Conservation (phyloP, 2,797 vertebrate species). For the Sparus aurata region DNA sequence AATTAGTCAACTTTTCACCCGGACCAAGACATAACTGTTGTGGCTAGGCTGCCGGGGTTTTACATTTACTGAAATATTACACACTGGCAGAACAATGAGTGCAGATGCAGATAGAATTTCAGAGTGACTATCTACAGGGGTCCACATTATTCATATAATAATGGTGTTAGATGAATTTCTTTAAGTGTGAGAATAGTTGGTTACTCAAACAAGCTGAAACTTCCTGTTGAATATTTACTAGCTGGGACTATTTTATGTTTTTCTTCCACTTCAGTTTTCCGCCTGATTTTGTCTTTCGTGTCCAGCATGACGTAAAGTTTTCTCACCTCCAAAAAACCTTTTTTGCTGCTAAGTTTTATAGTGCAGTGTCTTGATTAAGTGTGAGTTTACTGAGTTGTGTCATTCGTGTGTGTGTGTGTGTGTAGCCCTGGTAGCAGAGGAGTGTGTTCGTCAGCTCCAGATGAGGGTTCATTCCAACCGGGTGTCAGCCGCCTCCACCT, state of each 20-base stretch:
- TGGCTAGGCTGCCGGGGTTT: too few relatives aligned
- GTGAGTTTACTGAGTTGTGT: background rate
- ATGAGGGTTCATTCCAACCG: slow-evolving; percentile 95
- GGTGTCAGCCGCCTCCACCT: slow-evolving; percentile 90
- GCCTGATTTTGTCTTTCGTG: too few relatives aligned
- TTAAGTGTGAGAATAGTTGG: background rate
- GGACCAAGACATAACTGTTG: too few relatives aligned
- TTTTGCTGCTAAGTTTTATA: background rate
- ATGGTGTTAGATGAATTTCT: background rate
- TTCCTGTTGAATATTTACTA: too few relatives aligned
- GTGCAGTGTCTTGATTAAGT: background rate
- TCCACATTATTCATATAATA: background rate
- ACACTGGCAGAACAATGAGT: too few relatives aligned
- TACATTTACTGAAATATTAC: too few relatives aligned
- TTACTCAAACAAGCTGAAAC: background rate
- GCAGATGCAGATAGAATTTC: too few relatives aligned
- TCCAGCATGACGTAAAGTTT: background rate
- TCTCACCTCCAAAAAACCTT: background rate
- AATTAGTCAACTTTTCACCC: too few relatives aligned
- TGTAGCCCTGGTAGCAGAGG: slow-evolving; percentile 95
- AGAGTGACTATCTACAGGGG: background rate
- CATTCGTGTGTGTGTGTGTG: slow-evolving; percentile 31
- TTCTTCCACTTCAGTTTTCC: background rate
- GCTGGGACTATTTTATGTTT: background rate
- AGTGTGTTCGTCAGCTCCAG: slow-evolving; percentile 94